phyloP scores from a whole-genome alignment of 2,113 vertebrate genomes.

The Manacus vitellinus region DNA sequence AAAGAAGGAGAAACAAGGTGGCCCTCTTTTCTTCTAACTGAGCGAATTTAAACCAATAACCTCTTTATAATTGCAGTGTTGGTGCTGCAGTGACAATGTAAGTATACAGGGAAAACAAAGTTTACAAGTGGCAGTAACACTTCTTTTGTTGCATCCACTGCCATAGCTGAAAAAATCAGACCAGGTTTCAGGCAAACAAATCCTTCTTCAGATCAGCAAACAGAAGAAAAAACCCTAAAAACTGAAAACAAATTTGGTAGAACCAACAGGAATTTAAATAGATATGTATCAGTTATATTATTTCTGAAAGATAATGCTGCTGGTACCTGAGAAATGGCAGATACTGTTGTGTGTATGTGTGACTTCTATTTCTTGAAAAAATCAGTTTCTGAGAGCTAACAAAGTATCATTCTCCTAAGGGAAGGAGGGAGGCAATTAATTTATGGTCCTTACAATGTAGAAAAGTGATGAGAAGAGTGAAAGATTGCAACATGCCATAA shows the following conservation, averaged over 20 bases:
- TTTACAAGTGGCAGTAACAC: neutral
- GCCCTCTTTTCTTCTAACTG: neutral
- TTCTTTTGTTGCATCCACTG: neutral
- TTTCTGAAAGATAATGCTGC: neutral
- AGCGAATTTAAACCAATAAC: neutral
- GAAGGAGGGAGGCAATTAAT: neutral
- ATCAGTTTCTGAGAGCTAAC: neutral
- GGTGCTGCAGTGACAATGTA: neutral
- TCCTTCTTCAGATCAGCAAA: neutral
- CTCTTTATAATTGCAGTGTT: neutral
- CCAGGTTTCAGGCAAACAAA: neutral
- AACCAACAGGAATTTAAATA: neutral
- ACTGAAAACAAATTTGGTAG: neutral
- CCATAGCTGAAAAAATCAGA: neutral
- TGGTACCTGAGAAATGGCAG: neutral
- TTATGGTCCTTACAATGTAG: neutral
- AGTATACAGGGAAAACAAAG: neutral
- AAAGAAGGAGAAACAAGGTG: neutral
- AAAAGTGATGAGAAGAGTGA: neutral
- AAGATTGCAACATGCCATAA: neutral
- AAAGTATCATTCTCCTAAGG: neutral
- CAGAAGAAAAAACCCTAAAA: neutral
- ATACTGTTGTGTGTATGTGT: neutral
- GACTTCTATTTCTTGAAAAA: neutral
- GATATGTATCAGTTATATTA: neutral